Evolutionary conservation across 2,888 invertebrate genomes (phyloP).

Genomic region (Chalcosyrphus nemorum): DNA sequence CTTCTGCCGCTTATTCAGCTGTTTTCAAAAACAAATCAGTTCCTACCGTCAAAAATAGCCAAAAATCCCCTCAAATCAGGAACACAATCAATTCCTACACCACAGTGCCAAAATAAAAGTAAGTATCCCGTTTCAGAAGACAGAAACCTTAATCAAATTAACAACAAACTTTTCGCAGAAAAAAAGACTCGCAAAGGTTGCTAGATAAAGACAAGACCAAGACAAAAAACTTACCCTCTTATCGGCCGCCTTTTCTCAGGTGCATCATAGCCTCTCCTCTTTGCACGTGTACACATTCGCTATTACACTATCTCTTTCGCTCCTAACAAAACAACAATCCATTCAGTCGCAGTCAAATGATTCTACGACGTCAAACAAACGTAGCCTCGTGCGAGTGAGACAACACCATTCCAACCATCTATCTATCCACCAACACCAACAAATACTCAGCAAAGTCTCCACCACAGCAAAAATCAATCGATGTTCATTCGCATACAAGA

Average conservation of each 20-base stretch:
- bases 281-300: slow-evolving; percentile 5
- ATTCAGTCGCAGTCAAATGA: slow-evolving; percentile 44
- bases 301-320: background rate
- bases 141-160: slow-evolving; percentile 56
- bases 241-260: slow-evolving; percentile 57
- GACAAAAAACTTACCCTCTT: background rate
- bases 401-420: slow-evolving; percentile 25
- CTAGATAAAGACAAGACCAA: slow-evolving; percentile 11
- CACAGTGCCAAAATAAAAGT: slow-evolving; percentile 43
- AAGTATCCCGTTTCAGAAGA: slow-evolving; percentile 13
- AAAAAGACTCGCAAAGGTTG: slow-evolving; percentile 48
- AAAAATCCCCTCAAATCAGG: background rate
- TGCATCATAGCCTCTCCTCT: slow-evolving; percentile 48
- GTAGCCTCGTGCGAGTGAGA: slow-evolving; percentile 53
- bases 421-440: slow-evolving; percentile 35
- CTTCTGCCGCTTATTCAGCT: slow-evolving; percentile 48
- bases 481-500: slow-evolving; percentile 84
- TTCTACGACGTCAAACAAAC: slow-evolving; percentile 4
- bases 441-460: slow-evolving; percentile 40
- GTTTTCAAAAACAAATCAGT: slow-evolving; percentile 47
- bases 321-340: slow-evolving; percentile 29
- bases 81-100: background rate
- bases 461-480: slow-evolving; percentile 74
- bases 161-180: slow-evolving; percentile 42
- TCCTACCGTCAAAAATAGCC: background rate